Evolutionary conservation across 2,113 vertebrate genomes (phyloP).

Genomic region (Ciconia maguari): DNA sequence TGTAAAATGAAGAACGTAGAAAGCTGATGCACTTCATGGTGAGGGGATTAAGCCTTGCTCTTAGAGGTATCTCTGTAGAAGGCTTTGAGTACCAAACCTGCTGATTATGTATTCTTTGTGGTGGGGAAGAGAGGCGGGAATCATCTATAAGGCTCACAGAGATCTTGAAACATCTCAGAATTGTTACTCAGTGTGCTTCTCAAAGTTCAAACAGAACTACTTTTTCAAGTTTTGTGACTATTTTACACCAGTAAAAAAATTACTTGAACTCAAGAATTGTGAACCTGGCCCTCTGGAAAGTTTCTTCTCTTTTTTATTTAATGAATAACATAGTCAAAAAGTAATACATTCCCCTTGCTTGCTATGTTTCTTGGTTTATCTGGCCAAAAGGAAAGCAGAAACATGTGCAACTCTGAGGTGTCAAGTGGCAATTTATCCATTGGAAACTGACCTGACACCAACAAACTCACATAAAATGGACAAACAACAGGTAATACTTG

Average conservation of each 20-base stretch:
- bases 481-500: not conserved
- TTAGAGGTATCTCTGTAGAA: not conserved
- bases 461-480: not conserved
- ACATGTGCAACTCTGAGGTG: not conserved
- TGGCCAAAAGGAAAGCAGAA: not conserved
- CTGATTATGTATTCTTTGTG: not conserved
- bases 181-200: not conserved
- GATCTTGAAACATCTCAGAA: not conserved
- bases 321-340: not conserved
- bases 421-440: not conserved
- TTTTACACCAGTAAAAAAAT: not conserved
- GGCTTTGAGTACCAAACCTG: not conserved
- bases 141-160: not conserved
- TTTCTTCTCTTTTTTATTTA: not conserved
- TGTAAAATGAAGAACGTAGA: not conserved
- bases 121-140: not conserved
- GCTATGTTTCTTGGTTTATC: not conserved
- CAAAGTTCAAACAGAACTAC: not conserved
- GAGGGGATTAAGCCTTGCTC: not conserved
- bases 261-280: not conserved
- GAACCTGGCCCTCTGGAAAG: fast-evolving
- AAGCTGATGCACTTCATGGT: not conserved
- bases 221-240: not conserved
- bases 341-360: not conserved
- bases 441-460: not conserved